These are phyloP conservation scores for Limnephilus auricula DNA, from an alignment of 2,888 invertebrate genomes.

Conservation along the genomic window DNA sequence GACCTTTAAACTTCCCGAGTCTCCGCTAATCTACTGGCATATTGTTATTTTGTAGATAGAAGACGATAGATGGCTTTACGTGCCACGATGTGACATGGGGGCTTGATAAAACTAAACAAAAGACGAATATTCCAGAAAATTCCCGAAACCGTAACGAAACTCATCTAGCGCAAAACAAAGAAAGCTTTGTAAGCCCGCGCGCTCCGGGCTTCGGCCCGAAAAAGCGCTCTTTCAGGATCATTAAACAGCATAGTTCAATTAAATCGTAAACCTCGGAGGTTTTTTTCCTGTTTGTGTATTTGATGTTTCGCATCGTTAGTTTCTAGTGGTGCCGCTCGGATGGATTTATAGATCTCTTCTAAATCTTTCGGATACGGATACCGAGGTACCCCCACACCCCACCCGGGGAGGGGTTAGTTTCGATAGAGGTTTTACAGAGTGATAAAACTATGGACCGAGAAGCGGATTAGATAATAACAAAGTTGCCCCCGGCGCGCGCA, in stretches of 20 bases:
- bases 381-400: neutral
- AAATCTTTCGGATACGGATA: slow-evolving; percentile 44
- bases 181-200: slow-evolving; percentile 19
- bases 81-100: neutral
- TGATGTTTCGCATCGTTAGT: slow-evolving; percentile 60
- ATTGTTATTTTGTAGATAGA: neutral
- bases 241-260: slow-evolving; percentile 50
- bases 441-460: slow-evolving; percentile 40
- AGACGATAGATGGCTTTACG: neutral
- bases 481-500: neutral
- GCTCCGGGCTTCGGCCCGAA: slow-evolving; percentile 19
- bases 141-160: neutral
- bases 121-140: neutral
- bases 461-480: slow-evolving; percentile 35
- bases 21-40: neutral
- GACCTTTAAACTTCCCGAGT: neutral
- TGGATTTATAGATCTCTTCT: slow-evolving; percentile 53
- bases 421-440: slow-evolving; percentile 32
- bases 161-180: slow-evolving; percentile 11
- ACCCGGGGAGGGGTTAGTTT: neutral
- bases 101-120: neutral
- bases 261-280: slow-evolving; percentile 46
- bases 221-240: slow-evolving; percentile 41
- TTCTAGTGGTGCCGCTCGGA: slow-evolving; percentile 52
- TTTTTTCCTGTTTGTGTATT: slow-evolving; percentile 54